Base-by-base conservation (phyloP, 1,140 invertebrate species). In the Drosophila hydei region DNA sequence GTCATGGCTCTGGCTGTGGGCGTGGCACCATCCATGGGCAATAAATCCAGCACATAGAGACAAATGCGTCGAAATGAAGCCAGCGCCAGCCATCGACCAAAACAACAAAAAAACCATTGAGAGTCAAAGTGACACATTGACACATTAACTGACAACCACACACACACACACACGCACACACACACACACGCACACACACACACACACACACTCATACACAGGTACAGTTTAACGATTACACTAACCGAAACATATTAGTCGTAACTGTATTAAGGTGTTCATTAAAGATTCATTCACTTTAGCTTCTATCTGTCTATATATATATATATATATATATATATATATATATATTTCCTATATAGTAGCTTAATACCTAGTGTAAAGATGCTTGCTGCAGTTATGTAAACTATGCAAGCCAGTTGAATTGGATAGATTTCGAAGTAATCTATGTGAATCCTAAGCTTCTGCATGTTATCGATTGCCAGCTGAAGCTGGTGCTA, bases 61-160 rank as follows among this genome's bases (percentile, higher is more conserved):
- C 68, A 70, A 55, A 48, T 50, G 63, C 63, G 63, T 58, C 33
- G 21, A 11, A 51, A 14, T 23, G 23, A 18, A 42, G 42, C 36
- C 54, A 47, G 21, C 43, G 55, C 48, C 56, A 21, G 62, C 52
- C 38, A 42, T 16, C 38, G 33, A 40, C 21, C 59, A 30, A 65
- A 76, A 73, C 74, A 33, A 33, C 38, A n/a, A 40, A 40, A 40
- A 40, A 40, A 14, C 12, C 73, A 77, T 77, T 74, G 71, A 74
- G 74, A 73, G 64, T 56, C 65, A 70, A 64, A 77, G 64, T 69
- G 70, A 73, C 74, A 73, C 65, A 76, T 76, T 76, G 74, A 76
- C 74, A 73, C 63, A 63, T 75, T 75, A 75, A 75, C 60, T 72
- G 72, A 59, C 69, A 65, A 27, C 43, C 51, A 38, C 62, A 60